phyloP scores from a whole-genome alignment of 2,113 vertebrate species.

The Mirounga angustirostris region DNA sequence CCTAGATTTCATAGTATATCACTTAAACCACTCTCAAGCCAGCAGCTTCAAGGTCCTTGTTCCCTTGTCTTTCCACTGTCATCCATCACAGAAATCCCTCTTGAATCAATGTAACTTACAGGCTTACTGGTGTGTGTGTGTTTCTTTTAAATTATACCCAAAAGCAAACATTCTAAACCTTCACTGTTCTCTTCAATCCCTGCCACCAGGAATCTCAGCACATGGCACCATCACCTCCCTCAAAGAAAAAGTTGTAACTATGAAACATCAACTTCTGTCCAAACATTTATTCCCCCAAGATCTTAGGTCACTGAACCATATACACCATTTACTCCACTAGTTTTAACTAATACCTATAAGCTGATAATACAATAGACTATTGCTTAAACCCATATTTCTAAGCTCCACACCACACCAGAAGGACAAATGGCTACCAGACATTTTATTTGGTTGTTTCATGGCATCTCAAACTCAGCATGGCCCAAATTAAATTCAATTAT shows the following conservation, averaged over 20 bases:
- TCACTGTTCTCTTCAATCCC: background rate
- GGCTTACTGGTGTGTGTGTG: background rate
- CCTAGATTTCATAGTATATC: background rate
- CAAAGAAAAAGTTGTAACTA: background rate
- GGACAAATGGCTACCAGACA: background rate
- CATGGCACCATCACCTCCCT: background rate
- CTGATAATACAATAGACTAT: background rate
- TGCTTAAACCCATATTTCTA: background rate
- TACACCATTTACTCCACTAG: constrained; percentile 9
- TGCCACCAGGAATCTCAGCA: constrained; percentile 37
- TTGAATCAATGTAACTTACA: background rate
- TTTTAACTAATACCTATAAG: background rate
- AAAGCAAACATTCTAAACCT: constrained; percentile 13
- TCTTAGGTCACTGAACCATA: background rate
- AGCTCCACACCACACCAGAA: background rate
- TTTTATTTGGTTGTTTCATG: constrained; percentile 22
- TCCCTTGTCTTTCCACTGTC: background rate
- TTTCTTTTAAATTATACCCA: constrained; percentile 23
- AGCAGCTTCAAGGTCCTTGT: background rate
- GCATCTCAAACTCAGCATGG: constrained; percentile 13
- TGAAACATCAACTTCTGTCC: background rate
- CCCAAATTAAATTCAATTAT: background rate
- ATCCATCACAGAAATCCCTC: background rate
- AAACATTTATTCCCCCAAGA: background rate
- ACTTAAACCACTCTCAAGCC: background rate